Evolutionary conservation across 2,888 invertebrate species (phyloP), one percentile per base, ranked within the genome.

Genomic region (Amitus sp.): DNA sequence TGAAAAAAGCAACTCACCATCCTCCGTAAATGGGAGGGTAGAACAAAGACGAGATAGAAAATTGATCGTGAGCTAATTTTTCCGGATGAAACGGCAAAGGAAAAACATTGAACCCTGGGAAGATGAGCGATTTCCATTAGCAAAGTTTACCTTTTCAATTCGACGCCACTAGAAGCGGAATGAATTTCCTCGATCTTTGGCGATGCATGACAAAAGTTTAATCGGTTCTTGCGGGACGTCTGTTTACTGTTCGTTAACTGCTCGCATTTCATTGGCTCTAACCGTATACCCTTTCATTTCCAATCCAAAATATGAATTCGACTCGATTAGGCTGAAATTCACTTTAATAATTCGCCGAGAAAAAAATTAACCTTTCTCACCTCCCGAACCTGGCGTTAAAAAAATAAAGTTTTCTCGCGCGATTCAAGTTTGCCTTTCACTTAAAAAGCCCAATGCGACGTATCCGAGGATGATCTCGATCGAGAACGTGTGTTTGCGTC

Each of bases 51-150:
- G 51, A 58, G 58, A 63, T 65, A 51, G 67, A 65, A 65, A 67
- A 67, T 67, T 60, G 65, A 65, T 68, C 62, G 64, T 47, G n/a
- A 51, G 64, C 59, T 67, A 67, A 68, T 67, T 68, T 57, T n/a
- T 59, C 64, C 60, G 67, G 67, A 69, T 61, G 66, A 69, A 65
- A 52, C 61, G 47, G 58, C 34, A 39, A 49, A 54, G 57, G 47
- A 52, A 59, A 63, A 63, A 55, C 46, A 63, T 63, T 48, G 62
- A 47, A 47, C 51, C 20, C 40, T n/a, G 33, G 15, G 18, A 19
- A 19, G 33, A 47, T 34, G 50, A 34, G 27, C 48, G 34, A 55
- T 55, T 58, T 47, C 57, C 57, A 53, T 57, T 39, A 48, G 15
- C 43, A 20, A 20, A 59, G 34, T 55, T 54, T 54, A 54, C 54